A percentile compares a stretch with the other conserved stretches of the same genome.
These are phyloP conservation scores for Scyliorhinus canicula DNA, from an alignment of 2,797 vertebrate genomes.

Conservation along the genomic window DNA sequence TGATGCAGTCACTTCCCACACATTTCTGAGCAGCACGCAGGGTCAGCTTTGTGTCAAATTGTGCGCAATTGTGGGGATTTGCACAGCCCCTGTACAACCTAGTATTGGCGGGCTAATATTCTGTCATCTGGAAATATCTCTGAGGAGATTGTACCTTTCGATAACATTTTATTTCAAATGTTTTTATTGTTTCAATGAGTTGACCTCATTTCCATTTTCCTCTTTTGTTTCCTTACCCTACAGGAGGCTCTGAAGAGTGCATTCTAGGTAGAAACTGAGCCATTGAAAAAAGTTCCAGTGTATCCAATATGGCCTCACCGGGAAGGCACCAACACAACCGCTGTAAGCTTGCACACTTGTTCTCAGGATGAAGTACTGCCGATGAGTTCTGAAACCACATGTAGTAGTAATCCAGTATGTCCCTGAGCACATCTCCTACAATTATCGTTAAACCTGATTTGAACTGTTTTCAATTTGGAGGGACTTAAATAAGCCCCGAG, in stretches of 20 bases:
- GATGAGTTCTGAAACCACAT: not conserved
- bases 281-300: not conserved
- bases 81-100: not conserved
- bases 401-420: constrained; percentile 16
- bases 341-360: constrained; percentile 11
- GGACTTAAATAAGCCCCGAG: not conserved
- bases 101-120: not conserved
- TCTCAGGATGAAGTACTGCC: not conserved
- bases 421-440: constrained; percentile 9
- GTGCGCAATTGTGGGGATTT: not conserved
- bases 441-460: not conserved
- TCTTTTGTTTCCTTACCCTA: not conserved
- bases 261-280: not conserved
- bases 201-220: not conserved
- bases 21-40: not conserved
- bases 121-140: not conserved
- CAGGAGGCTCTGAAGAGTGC: not conserved
- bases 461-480: constrained; percentile 19
- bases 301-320: not conserved
- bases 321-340: not conserved
- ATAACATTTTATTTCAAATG: not conserved
- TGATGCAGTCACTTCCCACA: not conserved
- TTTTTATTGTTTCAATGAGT: not conserved
- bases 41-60: not conserved
- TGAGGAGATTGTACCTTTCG: not conserved